A percentile compares a stretch with the other conserved stretches of the same genome.
These are phyloP conservation scores for Eurytoma adleriae DNA, from an alignment of 2,888 invertebrate species.

Conservation along the genomic window DNA sequence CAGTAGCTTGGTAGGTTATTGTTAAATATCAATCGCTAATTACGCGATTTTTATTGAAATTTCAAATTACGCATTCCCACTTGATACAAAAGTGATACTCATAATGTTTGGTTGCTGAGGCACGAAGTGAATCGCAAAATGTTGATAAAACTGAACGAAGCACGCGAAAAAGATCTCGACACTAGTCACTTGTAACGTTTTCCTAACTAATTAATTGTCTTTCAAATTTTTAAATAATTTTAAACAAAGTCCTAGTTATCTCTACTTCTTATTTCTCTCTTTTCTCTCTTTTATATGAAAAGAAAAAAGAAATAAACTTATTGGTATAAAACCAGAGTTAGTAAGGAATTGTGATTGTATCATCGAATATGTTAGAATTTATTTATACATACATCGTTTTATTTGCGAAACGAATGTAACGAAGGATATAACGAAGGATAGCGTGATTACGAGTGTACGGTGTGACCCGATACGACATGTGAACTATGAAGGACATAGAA, in stretches of 20 bases:
- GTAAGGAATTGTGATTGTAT: too few relatives aligned
- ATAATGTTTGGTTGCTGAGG: slow-evolving; percentile 59
- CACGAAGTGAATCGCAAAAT: slow-evolving; percentile 55
- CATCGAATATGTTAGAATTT: too few relatives aligned
- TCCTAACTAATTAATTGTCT: too few relatives aligned
- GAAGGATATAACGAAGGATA: too few relatives aligned
- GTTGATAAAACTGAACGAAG: slow-evolving; percentile 21
- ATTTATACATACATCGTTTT: too few relatives aligned
- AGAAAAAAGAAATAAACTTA: too few relatives aligned
- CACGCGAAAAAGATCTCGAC: background rate
- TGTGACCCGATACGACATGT: slow-evolving; percentile 28
- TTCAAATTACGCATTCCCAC: slow-evolving; percentile 19
- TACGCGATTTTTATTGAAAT: background rate
- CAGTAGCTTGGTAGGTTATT: background rate
- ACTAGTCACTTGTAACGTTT: background rate
- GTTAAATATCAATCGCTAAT: background rate
- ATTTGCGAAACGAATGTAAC: too few relatives aligned
- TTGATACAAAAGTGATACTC: slow-evolving; percentile 14
- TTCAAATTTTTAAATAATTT: too few relatives aligned
- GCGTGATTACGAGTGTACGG: slow-evolving; percentile 28
- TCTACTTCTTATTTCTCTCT: too few relatives aligned
- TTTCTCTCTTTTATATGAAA: too few relatives aligned
- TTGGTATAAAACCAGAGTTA: too few relatives aligned
- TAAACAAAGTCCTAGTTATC: too few relatives aligned
- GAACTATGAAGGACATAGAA: slow-evolving; percentile 30